Evolutionary conservation across 2,113 vertebrate species (phyloP), one percentile per base, ranked within the genome.

Genomic region (Chloropsis hardwickii): DNA sequence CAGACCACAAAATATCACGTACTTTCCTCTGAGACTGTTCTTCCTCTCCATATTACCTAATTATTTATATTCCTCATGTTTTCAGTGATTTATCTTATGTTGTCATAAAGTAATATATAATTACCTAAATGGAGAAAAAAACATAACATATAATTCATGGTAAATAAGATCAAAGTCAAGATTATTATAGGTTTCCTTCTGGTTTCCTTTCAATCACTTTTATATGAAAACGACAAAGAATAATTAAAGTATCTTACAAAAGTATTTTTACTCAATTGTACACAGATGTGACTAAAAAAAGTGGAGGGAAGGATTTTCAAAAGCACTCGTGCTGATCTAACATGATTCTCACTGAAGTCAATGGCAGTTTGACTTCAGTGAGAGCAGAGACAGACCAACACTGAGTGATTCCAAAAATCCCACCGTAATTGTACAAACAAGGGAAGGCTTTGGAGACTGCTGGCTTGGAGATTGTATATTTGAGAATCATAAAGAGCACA

Each of bases 391-490:
- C 18, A 92, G 85, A 82, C 67, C 85, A 88, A 78, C 65, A 60
- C 60, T 4, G 92, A 93, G 80, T 53, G 80, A 88, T 81, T 93
- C 88, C 1, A 25, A 90, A 96, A 95, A 90, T 94, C 94, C 93
- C 87, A 90, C 95, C 93, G 90, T 95, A 95, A 96, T 92, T 96
- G 95, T 90, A 94, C 94, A 94, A 97, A 97, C 93, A 97, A 93
- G 44, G 74, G 56, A 86, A 94, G 88, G 88, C 93, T 96, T 97
- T 95, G 86, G 85, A 96, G 93, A 93, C 72, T 85, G 91, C 89
- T 96, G 91, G 61, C 95, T 95, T 91, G 94, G 89, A 97, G 80
- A 88, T 19, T 67, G 79, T 88, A 74, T 90, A 90, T 96, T 96
- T 97, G 92, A 96, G 95, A 95, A 94, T 92, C 93, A 96, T 85